A percentile compares a stretch with the other conserved stretches of the same genome.
Evolutionary conservation across 2,113 vertebrate genomes (phyloP).

Genomic region (Carettochelys insculpta): DNA sequence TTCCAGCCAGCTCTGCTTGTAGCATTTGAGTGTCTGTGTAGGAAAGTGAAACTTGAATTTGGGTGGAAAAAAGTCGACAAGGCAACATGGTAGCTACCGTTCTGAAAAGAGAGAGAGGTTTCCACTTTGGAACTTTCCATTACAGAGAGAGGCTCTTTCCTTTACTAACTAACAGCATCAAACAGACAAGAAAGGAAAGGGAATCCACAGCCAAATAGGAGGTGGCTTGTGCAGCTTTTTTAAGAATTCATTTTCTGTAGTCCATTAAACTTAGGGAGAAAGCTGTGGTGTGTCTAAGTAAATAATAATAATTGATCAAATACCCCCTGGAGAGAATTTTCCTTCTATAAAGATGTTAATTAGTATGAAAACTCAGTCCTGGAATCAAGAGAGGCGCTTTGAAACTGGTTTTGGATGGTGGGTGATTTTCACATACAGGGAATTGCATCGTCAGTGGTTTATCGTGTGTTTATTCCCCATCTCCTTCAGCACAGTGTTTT

Average conservation of each 20-base stretch:
- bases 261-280: constrained; percentile 10
- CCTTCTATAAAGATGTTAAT: constrained; percentile 71
- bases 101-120: neutral
- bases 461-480: neutral
- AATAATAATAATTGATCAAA: constrained; percentile 67
- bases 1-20: neutral
- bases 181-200: neutral
- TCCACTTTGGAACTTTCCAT: neutral
- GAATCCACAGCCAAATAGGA: neutral
- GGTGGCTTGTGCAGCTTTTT: rapidly evolving
- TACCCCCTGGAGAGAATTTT: constrained; percentile 55
- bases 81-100: neutral
- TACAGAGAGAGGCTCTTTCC: neutral
- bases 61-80: neutral
- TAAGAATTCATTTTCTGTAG: constrained; percentile 36
- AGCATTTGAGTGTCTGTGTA: rapidly evolving
- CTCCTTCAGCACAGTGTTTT: rapidly evolving
- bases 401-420: neutral
- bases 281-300: constrained; percentile 38
- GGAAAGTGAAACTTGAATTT: neutral
- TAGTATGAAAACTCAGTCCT: constrained; percentile 4
- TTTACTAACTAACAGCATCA: neutral
- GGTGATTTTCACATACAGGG: neutral
- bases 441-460: neutral
- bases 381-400: neutral